Evolutionary conservation across 2,888 invertebrate species (phyloP).

Genomic region (Orchesella flavescens): DNA sequence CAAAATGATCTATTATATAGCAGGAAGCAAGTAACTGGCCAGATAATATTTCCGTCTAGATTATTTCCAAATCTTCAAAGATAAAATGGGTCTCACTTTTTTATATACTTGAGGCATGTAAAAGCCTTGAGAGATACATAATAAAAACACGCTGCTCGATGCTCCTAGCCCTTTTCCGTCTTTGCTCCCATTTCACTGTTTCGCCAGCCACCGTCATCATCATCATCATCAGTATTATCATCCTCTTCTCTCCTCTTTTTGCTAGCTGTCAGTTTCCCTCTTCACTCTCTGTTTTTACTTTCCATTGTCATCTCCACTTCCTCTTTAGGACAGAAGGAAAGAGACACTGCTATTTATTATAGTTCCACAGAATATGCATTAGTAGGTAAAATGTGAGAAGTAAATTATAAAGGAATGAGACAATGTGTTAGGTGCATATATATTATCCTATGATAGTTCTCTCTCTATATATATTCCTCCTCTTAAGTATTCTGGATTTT

Average conservation of each 20-base stretch:
- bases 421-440: too few species aligned
- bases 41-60: neutral
- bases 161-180: too few species aligned
- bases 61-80: neutral
- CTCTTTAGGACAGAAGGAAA: neutral
- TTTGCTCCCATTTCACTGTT: neutral
- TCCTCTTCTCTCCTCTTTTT: conserved; percentile 40
- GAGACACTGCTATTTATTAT: conserved; percentile 16
- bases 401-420: too few species aligned
- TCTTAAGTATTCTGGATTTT: too few species aligned
- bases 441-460: too few species aligned
- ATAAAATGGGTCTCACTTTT: too few species aligned
- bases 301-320: conserved; percentile 14
- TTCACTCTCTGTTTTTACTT: neutral
- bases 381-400: neutral
- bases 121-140: too few species aligned
- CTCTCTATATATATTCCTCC: too few species aligned
- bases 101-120: too few species aligned
- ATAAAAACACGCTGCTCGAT: too few species aligned
- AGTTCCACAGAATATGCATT: conserved; percentile 10
- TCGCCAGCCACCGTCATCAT: conserved; percentile 30
- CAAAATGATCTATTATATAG: too few species aligned
- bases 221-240: too few species aligned
- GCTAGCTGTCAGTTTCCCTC: conserved; percentile 44
- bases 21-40: neutral